Evolutionary conservation across 2,888 invertebrate genomes (phyloP).

Genomic region (Oeneis ivallda): DNA sequence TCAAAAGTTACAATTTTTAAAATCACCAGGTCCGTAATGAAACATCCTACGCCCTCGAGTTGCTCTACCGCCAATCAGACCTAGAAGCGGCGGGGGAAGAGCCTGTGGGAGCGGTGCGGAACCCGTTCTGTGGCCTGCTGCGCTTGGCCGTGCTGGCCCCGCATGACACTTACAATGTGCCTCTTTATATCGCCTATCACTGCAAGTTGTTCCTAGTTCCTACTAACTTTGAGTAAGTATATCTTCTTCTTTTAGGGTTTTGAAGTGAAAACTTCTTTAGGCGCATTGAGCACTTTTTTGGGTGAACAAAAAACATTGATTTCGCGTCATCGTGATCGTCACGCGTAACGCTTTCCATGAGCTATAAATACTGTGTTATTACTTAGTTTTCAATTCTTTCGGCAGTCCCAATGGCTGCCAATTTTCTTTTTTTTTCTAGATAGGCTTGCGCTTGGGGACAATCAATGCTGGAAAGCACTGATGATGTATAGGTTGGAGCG

Average conservation of each 20-base stretch:
- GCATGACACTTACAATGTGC: conserved; percentile 87
- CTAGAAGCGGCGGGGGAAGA: conserved; percentile 84
- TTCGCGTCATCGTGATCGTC: too few relatives aligned
- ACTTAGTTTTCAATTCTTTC: too few relatives aligned
- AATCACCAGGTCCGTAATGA: conserved; percentile 85
- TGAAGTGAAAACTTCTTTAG: too few relatives aligned
- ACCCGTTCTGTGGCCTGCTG: conserved; percentile 89
- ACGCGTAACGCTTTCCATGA: too few relatives aligned
- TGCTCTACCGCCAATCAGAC: conserved; percentile 88
- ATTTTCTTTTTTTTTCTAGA: too few relatives aligned
- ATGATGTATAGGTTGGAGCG: too few relatives aligned
- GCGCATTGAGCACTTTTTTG: too few relatives aligned
- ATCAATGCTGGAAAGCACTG: too few relatives aligned
- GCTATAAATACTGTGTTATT: too few relatives aligned
- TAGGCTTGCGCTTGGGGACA: too few relatives aligned
- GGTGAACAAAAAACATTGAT: too few relatives aligned
- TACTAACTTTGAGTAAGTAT: conserved; percentile 86
- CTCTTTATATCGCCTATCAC: conserved; percentile 90
- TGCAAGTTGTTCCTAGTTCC: conserved; percentile 89
- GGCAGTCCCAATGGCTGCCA: too few relatives aligned
- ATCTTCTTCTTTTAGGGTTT: background rate
- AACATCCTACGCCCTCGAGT: conserved; percentile 87
- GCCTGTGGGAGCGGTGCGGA: conserved; percentile 84
- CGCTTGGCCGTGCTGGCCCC: conserved; percentile 87
- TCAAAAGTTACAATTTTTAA: background rate